A percentile compares a stretch with the other conserved stretches of the same genome.
These are phyloP conservation scores for Cyprinus carpio DNA, from an alignment of 2,113 vertebrate species.

Conservation along the genomic window DNA sequence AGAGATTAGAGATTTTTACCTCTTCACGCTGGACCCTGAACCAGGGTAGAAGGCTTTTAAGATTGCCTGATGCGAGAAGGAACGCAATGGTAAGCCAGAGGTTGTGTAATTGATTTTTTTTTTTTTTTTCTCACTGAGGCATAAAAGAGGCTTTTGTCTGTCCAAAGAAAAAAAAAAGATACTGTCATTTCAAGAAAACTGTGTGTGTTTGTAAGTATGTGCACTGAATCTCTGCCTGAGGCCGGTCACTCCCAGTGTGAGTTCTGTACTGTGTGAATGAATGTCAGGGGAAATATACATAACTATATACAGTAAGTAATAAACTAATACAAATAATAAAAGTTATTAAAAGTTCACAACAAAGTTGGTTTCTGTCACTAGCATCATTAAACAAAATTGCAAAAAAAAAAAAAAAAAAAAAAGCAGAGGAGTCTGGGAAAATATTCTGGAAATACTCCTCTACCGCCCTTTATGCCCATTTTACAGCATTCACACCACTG, in stretches of 20 bases:
- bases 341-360: not conserved
- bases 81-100: conserved; percentile 2
- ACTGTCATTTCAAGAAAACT: not conserved
- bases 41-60: conserved; percentile 19
- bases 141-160: conserved; percentile 35
- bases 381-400: not conserved
- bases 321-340: not conserved
- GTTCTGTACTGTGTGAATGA: not conserved
- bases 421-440: no score
- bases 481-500: not conserved
- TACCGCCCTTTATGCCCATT: not conserved
- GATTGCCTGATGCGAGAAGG: conserved; percentile 9
- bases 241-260: not conserved
- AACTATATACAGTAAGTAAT: not conserved
- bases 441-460: no score
- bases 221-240: not conserved
- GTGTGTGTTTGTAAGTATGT: not conserved
- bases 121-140: not conserved
- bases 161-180: conserved; percentile 15
- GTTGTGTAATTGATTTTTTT: conserved; percentile 23
- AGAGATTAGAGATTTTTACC: conserved; percentile 25
- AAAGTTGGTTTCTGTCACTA: not conserved
- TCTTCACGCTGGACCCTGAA: not conserved
- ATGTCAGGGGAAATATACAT: conserved; percentile 6
- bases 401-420: not conserved